phyloP scores from a whole-genome alignment of 2,888 invertebrate genomes.

The Mechanitis messenoides region DNA sequence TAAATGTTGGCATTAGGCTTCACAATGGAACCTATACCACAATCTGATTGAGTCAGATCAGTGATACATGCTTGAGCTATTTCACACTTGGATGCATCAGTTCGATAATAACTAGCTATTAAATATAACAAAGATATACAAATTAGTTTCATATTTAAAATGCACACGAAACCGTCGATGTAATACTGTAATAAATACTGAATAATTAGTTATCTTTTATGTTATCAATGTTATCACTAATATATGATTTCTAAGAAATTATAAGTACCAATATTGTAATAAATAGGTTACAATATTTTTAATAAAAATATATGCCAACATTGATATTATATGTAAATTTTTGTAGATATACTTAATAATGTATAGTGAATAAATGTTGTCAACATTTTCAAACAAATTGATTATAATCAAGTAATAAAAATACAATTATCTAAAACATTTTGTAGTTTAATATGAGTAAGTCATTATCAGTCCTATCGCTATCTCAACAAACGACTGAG shows the following conservation, averaged over 20 bases:
- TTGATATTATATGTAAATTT: background rate
- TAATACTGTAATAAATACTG: constrained; percentile 12
- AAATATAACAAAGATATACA: constrained; percentile 25
- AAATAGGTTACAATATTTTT: background rate
- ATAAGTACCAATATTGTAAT: background rate
- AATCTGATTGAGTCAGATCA: constrained; percentile 49
- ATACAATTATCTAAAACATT: constrained; percentile 20
- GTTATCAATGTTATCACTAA: constrained; percentile 35
- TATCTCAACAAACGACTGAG: constrained; percentile 68
- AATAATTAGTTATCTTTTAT: constrained; percentile 44
- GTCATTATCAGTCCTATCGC: constrained; percentile 69
- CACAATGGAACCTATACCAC: constrained; percentile 41
- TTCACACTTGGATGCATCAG: constrained; percentile 39
- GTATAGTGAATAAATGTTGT: background rate
- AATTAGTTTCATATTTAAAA: constrained; percentile 14
- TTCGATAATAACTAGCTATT: constrained; percentile 22
- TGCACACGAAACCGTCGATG: constrained; percentile 15
- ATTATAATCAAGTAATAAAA: background rate
- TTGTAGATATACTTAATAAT: too few relatives aligned
- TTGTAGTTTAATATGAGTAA: constrained; percentile 32
- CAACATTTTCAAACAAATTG: background rate
- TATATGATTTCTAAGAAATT: constrained; percentile 23
- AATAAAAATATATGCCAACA: too few relatives aligned
- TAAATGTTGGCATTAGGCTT: constrained; percentile 45
- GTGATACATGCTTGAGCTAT: constrained; percentile 56